Base-by-base conservation (phyloP, 2,113 vertebrate genomes). In the Equus quagga region DNA sequence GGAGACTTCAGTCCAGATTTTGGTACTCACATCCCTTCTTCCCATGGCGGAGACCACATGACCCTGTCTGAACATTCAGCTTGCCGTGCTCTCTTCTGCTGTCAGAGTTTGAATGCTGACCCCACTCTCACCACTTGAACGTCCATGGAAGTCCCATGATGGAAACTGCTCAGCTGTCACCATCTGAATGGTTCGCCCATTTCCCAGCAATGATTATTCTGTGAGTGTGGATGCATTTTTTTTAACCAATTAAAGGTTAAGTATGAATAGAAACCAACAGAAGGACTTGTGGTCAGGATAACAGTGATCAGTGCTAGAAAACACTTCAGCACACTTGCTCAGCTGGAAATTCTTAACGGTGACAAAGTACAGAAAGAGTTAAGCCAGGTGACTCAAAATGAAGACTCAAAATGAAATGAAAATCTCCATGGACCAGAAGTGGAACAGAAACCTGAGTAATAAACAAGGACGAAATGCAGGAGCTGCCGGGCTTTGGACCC, bases 161-260 rank as follows among this genome's bases (percentile, higher is more conserved):
- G 60, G 44, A 26, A 36, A 54, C 58, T 11, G 5, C 23, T 23
- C 92, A 73, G 90, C 91, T 89, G 87, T 89, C 60, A 19, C 70
- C 41, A 1, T 85, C 60, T 56, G 69, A 84, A 78, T 15, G 33
- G 72, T 73, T 97, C 96, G 94, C 94, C 83, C 69, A 26, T 67
- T 85, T 93, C 94, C 97, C 90, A 95, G 96, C 95, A 95, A 89
- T 67, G 83, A 92, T 91, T 78, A 56, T 62, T 97, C 89, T 91
- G 70, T 82, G 76, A 93, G 67, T 69, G 72, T 85, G 62, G 67
- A 89, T 82, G 18, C 90, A 79, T 95, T 92, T 87, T 86, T 86
- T 96, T 44, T 13, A 58, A 97, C 85, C 76, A 91, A 78, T 85
- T 89, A 95, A 95, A 89, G 60, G 86, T 95, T 46, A 72, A 91